A percentile compares a stretch with the other conserved stretches of the same genome.
Evolutionary conservation across 2,797 vertebrate species (phyloP).

Genomic region (Bucorvus abyssinicus): DNA sequence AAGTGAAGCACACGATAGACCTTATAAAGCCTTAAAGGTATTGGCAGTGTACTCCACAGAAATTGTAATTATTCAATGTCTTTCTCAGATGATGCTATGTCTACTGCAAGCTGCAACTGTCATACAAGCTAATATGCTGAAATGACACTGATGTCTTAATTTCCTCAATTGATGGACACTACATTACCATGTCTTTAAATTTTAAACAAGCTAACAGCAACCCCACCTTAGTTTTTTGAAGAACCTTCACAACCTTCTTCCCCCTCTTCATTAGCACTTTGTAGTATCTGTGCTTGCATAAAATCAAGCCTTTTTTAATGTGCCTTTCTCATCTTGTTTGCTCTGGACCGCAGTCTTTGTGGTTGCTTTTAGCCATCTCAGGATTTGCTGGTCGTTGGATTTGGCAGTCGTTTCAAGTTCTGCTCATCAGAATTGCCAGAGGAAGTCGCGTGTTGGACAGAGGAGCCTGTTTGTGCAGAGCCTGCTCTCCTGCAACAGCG

Average conservation of each 20-base stretch:
- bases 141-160: background rate
- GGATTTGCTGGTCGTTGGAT: constrained; percentile 74
- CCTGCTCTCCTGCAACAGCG: constrained; percentile 63
- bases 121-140: background rate
- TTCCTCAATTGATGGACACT: background rate
- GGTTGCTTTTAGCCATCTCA: constrained; percentile 79
- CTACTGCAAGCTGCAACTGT: background rate
- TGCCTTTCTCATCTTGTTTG: constrained; percentile 75
- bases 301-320: constrained; percentile 72
- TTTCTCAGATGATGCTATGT: background rate
- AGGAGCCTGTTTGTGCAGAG: constrained; percentile 72
- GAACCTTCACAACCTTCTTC: background rate
- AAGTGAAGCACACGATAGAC: background rate
- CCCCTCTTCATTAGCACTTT: constrained; percentile 18
- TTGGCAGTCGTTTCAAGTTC: constrained; percentile 67
- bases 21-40: background rate
- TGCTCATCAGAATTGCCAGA: constrained; percentile 73
- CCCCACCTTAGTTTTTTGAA: background rate
- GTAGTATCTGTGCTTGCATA: constrained; percentile 57
- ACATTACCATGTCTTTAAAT: constrained; percentile 5
- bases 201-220: background rate
- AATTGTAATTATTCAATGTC: rapidly evolving
- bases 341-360: constrained; percentile 70
- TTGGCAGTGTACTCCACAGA: rapidly evolving
- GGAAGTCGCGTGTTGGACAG: constrained; percentile 77